A percentile compares a stretch with the other conserved stretches of the same genome.
Conservation (phyloP, 2,888 invertebrate species). For the Yponomeuta plumbellus region DNA sequence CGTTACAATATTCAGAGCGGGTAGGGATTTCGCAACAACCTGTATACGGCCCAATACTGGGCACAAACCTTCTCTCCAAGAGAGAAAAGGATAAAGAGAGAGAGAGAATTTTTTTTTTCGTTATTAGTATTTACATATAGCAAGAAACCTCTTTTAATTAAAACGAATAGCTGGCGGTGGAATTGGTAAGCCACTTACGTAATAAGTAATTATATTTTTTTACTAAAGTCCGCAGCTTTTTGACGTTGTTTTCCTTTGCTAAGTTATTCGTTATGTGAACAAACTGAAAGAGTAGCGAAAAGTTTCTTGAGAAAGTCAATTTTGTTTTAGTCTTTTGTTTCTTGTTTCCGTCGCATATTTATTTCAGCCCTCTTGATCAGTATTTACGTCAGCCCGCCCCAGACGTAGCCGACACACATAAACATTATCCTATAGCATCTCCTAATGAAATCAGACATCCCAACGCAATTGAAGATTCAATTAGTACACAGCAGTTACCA, state of each 20-base stretch:
- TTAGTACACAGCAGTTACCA: conserved; percentile 73
- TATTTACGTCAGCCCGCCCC: conserved; percentile 16
- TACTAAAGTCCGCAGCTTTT: too few species aligned
- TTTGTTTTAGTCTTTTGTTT: not conserved
- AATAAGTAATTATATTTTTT: too few species aligned
- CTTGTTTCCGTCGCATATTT: conserved; percentile 1
- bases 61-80: not conserved
- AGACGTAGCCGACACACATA: conserved; percentile 38
- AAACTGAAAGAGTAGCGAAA: not conserved
- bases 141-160: too few species aligned
- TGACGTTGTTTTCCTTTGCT: too few species aligned
- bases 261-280: too few species aligned
- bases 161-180: too few species aligned
- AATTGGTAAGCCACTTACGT: too few species aligned
- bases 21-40: not conserved
- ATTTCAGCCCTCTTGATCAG: conserved; percentile 14
- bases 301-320: not conserved
- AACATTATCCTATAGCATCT: conserved; percentile 29
- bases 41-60: not conserved
- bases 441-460: conserved; percentile 72
- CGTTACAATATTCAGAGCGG: not conserved
- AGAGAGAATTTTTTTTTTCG: too few species aligned
- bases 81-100: not conserved
- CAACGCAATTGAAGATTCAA: conserved; percentile 74
- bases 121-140: too few species aligned